Conservation (phyloP, 2,113 vertebrate species). For the Lichenostomus cassidix region DNA sequence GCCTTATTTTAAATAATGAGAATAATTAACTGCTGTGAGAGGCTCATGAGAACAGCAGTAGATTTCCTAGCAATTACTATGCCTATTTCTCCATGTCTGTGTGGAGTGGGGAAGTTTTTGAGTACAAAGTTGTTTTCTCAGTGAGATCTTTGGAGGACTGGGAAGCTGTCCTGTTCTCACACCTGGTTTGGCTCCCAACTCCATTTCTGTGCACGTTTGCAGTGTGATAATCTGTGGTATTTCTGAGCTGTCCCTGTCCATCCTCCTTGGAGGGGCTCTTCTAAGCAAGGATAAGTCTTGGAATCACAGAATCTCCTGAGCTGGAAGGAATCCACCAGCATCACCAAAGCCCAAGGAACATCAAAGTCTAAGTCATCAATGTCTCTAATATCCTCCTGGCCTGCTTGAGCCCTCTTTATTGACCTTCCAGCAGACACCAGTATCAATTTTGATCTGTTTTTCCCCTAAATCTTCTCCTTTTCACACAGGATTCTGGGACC, state of each 20-base stretch:
- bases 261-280: neutral
- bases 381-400: neutral
- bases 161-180: neutral
- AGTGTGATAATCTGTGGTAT: no score
- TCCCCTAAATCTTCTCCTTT: neutral
- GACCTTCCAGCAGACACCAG: neutral
- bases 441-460: neutral
- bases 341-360: neutral
- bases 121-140: neutral
- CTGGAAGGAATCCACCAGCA: neutral
- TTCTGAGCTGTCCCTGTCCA: neutral
- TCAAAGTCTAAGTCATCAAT: rapidly evolving
- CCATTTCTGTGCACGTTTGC: neutral
- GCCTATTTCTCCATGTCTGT: no score
- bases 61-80: neutral
- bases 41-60: neutral
- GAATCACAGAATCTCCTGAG: neutral
- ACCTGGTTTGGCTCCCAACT: neutral
- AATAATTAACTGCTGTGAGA: neutral
- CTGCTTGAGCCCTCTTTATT: neutral
- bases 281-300: neutral
- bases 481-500: neutral
- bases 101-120: neutral
- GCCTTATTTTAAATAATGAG: neutral
- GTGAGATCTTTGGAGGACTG: neutral